Evolutionary conservation across 2,113 vertebrate species (phyloP).

Genomic region (Carettochelys insculpta): DNA sequence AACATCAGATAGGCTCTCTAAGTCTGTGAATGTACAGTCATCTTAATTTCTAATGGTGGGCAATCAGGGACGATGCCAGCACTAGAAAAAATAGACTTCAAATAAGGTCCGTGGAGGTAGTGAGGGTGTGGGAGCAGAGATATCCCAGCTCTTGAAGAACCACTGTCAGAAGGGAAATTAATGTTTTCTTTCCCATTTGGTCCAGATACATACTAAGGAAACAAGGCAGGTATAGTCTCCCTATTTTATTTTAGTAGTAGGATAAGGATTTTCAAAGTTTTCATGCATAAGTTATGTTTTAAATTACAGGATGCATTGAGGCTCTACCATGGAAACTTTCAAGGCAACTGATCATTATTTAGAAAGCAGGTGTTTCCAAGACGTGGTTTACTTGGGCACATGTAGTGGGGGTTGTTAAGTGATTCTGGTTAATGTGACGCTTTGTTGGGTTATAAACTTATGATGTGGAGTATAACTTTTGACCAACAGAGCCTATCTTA

Average conservation of each 20-base stretch:
- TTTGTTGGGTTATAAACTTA: neutral
- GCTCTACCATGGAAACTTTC: neutral
- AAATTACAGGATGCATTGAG: neutral
- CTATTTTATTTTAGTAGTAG: neutral
- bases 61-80: neutral
- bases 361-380: neutral
- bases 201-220: neutral
- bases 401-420: neutral
- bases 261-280: neutral
- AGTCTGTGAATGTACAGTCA: neutral
- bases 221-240: neutral
- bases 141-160: neutral
- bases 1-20: neutral
- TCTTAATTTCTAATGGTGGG: neutral
- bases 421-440: neutral
- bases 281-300: neutral
- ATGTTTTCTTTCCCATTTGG: neutral
- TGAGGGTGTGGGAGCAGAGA: neutral
- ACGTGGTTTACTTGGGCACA: neutral
- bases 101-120: neutral
- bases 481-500: neutral
- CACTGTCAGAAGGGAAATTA: neutral
- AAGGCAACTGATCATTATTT: neutral
- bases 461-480: neutral
- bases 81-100: neutral